phyloP scores from a whole-genome alignment of 2,113 vertebrate genomes.

The Lagopus muta region DNA sequence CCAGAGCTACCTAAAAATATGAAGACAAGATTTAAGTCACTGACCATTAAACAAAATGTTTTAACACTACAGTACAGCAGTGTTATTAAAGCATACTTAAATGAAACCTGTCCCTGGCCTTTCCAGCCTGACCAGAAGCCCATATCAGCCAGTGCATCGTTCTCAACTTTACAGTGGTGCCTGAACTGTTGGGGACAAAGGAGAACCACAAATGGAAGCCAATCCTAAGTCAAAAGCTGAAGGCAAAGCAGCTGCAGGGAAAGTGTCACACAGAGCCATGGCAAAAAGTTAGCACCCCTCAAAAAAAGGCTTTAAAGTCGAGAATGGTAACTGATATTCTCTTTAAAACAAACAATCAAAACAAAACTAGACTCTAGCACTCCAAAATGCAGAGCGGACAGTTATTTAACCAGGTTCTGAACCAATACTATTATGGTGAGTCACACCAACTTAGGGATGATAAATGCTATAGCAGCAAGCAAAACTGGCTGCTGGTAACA shows the following conservation, averaged over 20 bases:
- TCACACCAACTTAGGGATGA: neutral
- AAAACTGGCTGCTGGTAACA: neutral
- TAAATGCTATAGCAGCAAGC: neutral
- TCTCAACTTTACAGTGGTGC: neutral
- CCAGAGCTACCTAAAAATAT: neutral
- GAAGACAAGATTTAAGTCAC: neutral
- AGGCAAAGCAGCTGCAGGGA: neutral
- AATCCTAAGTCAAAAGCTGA: neutral
- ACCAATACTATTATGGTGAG: neutral
- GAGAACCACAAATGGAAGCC: neutral
- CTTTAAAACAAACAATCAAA: neutral
- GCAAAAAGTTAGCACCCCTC: neutral
- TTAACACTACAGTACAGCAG: neutral
- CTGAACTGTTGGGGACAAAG: neutral
- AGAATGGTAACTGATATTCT: neutral
- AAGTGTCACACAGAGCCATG: neutral
- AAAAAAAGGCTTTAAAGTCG: neutral
- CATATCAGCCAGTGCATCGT: neutral
- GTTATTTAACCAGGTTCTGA: neutral
- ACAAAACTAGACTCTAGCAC: neutral
- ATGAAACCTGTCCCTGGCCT: neutral
- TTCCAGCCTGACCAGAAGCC: neutral
- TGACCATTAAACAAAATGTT: neutral
- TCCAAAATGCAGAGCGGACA: neutral
- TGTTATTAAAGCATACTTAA: neutral